A percentile compares a stretch with the other conserved stretches of the same genome.
Evolutionary conservation across 2,113 vertebrate species (phyloP).

Genomic region (Oreochromis niloticus): DNA sequence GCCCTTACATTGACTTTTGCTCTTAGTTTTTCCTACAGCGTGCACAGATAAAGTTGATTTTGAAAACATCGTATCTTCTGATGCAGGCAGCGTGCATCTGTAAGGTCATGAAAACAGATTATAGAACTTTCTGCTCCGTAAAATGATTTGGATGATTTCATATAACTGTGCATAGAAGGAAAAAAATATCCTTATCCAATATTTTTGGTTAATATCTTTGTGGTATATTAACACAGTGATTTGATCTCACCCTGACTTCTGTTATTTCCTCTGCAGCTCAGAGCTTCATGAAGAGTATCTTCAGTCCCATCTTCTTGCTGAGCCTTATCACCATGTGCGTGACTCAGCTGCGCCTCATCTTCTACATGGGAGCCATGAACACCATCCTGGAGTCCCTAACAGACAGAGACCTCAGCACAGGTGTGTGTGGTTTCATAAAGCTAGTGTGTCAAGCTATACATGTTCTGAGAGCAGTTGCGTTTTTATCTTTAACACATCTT

Average conservation of each 20-base stretch:
- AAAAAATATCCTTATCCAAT: not conserved
- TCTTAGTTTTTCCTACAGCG: not conserved
- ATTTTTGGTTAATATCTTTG: not conserved
- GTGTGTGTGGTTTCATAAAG: conserved; percentile 69
- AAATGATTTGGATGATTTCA: not conserved
- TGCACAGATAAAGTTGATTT: not conserved
- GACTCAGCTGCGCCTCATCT: conserved; percentile 95
- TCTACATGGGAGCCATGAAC: conserved; percentile 99
- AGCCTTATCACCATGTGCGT: conserved; percentile 98
- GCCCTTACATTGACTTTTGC: not conserved
- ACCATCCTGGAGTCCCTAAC: conserved; percentile 88
- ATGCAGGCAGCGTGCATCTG: not conserved
- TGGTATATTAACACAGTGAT: not conserved
- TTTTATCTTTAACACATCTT: not conserved
- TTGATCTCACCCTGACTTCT: not conserved
- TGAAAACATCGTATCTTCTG: not conserved
- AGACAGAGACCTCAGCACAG: conserved; percentile 76
- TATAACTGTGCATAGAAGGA: not conserved
- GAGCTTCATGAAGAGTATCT: conserved; percentile 92
- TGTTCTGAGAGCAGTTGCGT: not conserved
- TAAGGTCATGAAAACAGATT: not conserved
- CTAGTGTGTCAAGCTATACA: not conserved
- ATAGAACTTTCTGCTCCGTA: not conserved
- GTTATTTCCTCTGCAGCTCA: conserved; percentile 41
- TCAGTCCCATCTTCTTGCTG: conserved; percentile 93